Percentiles rank a stretch among this genome's conserved stretches.
Evolutionary conservation across 2,113 vertebrate genomes (phyloP).

Genomic region (Rhinogobius similis): DNA sequence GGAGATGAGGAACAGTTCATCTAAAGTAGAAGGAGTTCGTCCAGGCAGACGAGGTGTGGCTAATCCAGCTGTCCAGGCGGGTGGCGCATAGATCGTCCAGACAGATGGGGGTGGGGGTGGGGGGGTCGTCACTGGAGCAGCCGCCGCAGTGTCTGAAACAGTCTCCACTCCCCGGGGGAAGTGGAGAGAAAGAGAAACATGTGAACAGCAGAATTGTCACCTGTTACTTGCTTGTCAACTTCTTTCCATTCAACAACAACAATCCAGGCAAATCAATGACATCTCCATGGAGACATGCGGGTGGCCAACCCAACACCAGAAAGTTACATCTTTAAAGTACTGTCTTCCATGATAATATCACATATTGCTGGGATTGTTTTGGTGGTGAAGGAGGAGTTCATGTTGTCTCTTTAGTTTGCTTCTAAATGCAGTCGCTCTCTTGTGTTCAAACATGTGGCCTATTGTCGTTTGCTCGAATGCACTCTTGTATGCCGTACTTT

Average conservation of each 20-base stretch:
- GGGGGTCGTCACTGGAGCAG: too few relatives aligned
- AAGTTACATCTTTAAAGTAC: not conserved
- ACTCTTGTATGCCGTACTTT: conserved; percentile 62
- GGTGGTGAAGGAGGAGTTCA: conserved; percentile 27
- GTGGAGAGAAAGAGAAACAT: too few relatives aligned
- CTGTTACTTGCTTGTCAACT: not conserved
- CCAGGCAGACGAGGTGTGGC: too few relatives aligned
- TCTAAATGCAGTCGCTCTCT: conserved; percentile 44
- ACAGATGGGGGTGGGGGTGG: too few relatives aligned
- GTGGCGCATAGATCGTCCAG: too few relatives aligned
- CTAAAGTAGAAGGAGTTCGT: too few relatives aligned
- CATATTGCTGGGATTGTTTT: not conserved
- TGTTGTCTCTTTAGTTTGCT: conserved; percentile 24
- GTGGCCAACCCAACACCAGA: not conserved
- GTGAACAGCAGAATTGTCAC: too few relatives aligned
- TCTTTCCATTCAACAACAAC: not conserved
- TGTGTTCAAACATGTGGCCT: conserved; percentile 50
- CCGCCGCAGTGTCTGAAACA: too few relatives aligned
- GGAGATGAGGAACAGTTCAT: too few relatives aligned
- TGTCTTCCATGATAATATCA: not conserved
- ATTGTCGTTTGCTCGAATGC: conserved; percentile 53
- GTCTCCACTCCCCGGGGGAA: too few relatives aligned
- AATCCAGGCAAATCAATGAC: not conserved
- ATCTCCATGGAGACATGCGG: not conserved
- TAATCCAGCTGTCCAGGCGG: too few relatives aligned